Conservation (phyloP, 1,140 invertebrate species). For the Musca vetustissima region DNA sequence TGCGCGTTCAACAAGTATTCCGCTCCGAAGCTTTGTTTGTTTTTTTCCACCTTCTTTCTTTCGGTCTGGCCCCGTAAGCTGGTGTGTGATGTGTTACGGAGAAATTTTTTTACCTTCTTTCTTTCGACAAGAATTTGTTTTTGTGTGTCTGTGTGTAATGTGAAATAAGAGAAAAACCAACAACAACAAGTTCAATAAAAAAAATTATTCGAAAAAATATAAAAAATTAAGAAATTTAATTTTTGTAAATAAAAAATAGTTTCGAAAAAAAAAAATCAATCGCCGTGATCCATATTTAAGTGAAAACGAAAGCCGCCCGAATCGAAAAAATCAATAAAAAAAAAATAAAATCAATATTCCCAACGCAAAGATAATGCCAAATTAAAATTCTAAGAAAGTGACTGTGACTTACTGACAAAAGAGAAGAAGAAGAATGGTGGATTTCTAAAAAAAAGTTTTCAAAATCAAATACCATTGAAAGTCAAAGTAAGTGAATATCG, state of each 20-base stretch:
- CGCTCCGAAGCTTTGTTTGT: background rate
- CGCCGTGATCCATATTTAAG: too few relatives aligned
- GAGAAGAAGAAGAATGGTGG: too few relatives aligned
- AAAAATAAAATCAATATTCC: background rate
- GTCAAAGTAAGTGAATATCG: background rate
- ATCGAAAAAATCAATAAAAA: background rate
- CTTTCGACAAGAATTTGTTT: background rate
- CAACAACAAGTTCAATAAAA: background rate
- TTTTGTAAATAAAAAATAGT: background rate
- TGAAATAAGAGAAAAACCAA: background rate
- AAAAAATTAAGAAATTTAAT: conserved; percentile 3
- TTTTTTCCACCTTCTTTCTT: background rate
- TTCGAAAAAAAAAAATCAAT: background rate
- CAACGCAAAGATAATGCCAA: background rate
- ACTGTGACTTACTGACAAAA: too few relatives aligned
- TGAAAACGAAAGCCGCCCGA: too few relatives aligned
- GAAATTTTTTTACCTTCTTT: conserved; percentile 8
- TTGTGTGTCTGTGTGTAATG: background rate
- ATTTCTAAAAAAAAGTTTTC: too few relatives aligned
- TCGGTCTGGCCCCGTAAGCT: background rate
- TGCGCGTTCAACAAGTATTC: too few relatives aligned
- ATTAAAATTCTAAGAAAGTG: background rate
- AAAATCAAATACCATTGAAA: too few relatives aligned
- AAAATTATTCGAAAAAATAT: conserved; percentile 1
- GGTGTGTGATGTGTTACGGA: background rate